Percentiles rank a stretch among this genome's conserved stretches.
Conservation (phyloP, 2,113 vertebrate genomes). For the Gorsachius goisagi region DNA sequence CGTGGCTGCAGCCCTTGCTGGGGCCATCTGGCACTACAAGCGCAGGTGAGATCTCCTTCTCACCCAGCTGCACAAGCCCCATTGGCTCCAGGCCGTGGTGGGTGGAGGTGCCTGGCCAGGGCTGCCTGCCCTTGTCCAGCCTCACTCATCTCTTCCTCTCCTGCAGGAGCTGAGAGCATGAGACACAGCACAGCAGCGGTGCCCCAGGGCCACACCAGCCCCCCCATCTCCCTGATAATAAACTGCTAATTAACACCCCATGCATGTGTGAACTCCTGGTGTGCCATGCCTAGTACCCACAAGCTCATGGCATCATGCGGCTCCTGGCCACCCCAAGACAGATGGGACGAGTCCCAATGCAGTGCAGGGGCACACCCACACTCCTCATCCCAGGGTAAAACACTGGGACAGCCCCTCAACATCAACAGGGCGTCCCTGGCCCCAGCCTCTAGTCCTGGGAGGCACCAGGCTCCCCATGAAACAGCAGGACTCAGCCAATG, state of each 20-base stretch:
- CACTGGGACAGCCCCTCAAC: neutral
- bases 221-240: neutral
- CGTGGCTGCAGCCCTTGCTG: neutral
- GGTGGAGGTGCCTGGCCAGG: neutral
- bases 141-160: neutral
- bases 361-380: neutral
- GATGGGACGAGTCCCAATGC: neutral
- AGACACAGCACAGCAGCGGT: no score
- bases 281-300: rapidly evolving
- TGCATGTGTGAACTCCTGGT: neutral
- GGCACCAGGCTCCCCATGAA: neutral
- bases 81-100: rapidly evolving
- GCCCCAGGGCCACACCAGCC: rapidly evolving
- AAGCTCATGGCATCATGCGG: rapidly evolving
- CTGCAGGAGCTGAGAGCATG: neutral
- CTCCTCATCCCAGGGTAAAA: neutral
- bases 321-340: neutral
- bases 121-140: neutral
- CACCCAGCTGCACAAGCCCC: neutral
- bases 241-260: neutral
- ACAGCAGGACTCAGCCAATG: neutral
- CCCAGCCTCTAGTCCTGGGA: neutral
- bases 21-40: neutral
- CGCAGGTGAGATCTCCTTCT: neutral
- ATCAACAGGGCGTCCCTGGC: neutral